phyloP scores from a whole-genome alignment of 2,113 vertebrate genomes.

The Gasterosteus aculeatus region DNA sequence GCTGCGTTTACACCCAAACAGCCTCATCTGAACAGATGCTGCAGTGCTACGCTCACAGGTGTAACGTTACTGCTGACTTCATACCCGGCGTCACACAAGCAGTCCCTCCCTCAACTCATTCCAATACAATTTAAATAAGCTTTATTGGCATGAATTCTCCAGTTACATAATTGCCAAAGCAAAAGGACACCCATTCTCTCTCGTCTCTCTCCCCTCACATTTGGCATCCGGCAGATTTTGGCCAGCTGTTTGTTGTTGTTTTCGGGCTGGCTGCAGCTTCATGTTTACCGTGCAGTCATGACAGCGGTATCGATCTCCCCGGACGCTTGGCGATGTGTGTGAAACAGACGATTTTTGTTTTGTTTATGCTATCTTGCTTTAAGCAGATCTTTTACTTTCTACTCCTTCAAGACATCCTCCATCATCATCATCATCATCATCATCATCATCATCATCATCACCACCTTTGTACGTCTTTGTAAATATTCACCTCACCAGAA shows the following conservation, averaged over 20 bases:
- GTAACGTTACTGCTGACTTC: neutral
- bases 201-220: neutral
- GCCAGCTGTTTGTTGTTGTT: neutral
- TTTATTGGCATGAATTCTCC: neutral
- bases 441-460: conserved; percentile 26
- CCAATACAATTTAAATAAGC: neutral
- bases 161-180: neutral
- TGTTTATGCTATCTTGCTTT: conserved; percentile 8
- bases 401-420: conserved; percentile 10
- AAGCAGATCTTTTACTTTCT: conserved; percentile 19
- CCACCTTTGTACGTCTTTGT: conserved; percentile 19
- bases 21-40: neutral
- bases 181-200: neutral
- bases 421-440: conserved; percentile 28
- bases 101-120: no score
- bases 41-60: neutral
- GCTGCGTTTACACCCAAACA: no score
- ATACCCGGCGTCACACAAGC: neutral
- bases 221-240: neutral
- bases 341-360: neutral
- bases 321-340: neutral
- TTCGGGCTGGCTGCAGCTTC: neutral
- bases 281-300: neutral
- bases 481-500: conserved; percentile 11
- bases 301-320: neutral